phyloP scores from a whole-genome alignment of 1,140 invertebrate genomes.

The Odontomachus brunneus region DNA sequence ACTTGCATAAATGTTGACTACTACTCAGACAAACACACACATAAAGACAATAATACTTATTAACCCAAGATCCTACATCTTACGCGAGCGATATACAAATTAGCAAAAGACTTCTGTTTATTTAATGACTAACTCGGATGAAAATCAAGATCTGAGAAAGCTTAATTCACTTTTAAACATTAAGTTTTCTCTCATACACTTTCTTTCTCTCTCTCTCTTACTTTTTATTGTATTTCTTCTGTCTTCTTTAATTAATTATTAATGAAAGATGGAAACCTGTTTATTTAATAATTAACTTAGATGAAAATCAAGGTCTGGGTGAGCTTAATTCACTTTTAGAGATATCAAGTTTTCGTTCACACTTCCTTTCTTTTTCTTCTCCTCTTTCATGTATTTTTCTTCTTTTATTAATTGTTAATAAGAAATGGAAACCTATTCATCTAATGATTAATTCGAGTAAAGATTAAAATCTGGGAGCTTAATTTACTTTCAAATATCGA shows the following conservation, averaged over 20 bases:
- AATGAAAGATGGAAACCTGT: constrained; percentile 34
- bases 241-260: background rate
- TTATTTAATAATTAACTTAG: too few species aligned
- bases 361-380: too few species aligned
- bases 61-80: constrained; percentile 27
- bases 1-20: constrained; percentile 48
- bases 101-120: background rate
- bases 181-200: too few species aligned
- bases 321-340: too few species aligned
- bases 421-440: too few species aligned
- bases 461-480: background rate
- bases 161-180: background rate
- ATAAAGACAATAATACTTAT: constrained; percentile 30
- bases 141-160: constrained; percentile 3
- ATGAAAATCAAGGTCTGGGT: too few species aligned
- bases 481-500: background rate
- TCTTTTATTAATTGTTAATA: too few species aligned
- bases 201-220: background rate
- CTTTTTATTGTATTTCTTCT: too few species aligned
- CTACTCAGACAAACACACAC: constrained; percentile 25
- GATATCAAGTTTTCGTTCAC: too few species aligned
- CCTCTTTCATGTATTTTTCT: too few species aligned
- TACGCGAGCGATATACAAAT: background rate
- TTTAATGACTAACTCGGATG: background rate
- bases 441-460: background rate